Evolutionary conservation across 2,113 vertebrate species (phyloP), one percentile per base, ranked within the genome.

Genomic region (Sorex fumeus): DNA sequence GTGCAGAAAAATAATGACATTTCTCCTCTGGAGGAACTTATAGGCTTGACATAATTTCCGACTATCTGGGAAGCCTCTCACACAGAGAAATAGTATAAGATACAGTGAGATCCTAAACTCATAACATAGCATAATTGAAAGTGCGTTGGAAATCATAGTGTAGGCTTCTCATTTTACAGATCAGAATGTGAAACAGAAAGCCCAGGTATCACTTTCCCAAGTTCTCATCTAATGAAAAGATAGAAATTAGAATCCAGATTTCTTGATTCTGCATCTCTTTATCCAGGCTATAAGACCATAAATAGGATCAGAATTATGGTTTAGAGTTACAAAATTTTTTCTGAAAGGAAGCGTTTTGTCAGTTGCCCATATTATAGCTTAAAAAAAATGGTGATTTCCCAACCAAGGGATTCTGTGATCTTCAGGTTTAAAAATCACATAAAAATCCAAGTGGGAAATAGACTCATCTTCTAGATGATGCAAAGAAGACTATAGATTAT

Each of bases 401-500:
- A 62, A 34, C 27, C 47, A 67, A 78, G 88, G 64, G 23, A 69
- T 60, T 16, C 23, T 71, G 0, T 72, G 36, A 87, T 67, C 40
- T 87, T 95, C 18, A 70, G 72, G 45, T 64, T 88, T 90, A 60
- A 93, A 85, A 76, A 40, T 84, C 53, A 88, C 19, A 27, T 64
- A 30, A n/a, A 81, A 8, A 12, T 67, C 13, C 28, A 91, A 43
- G 19, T 88, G 40, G 85, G 74, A 93, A 74, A 50, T 25, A 53
- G 57, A 71, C 74, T 70, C 21, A 81, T 11, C 45, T 90, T 53
- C 72, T 34, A 82, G 90, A 89, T 79, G 72, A 11, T 50, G 8
- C 23, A 40, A 78, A 92, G 27, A 88, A 83, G 60, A 76, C 74
- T 72, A 25, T 30, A 72, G 66, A 87, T 84, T 92, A 47, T 34